phyloP scores from a whole-genome alignment of 2,113 vertebrate species.

The Cryptoleucopteryx plumbea region DNA sequence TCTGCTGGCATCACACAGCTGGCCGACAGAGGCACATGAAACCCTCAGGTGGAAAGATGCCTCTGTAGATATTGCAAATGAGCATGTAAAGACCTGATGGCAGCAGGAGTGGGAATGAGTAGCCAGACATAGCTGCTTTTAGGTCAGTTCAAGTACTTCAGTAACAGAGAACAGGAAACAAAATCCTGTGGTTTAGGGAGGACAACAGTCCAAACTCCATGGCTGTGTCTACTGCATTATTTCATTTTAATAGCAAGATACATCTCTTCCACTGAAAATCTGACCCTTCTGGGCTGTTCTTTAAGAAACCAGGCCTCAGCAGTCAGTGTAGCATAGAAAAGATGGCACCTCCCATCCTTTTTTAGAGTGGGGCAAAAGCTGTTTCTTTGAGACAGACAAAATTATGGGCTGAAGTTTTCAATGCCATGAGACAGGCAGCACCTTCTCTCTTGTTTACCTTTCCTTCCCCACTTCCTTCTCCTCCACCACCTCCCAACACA shows the following conservation, averaged over 20 bases:
- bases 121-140: not conserved
- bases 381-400: not conserved
- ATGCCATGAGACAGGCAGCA: not conserved
- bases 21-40: not conserved
- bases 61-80: not conserved
- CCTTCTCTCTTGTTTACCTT: not conserved
- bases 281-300: not conserved
- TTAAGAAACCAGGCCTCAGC: not conserved
- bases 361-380: not conserved
- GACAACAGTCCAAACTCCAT: not conserved
- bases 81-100: not conserved
- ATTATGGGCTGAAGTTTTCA: not conserved
- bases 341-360: not conserved
- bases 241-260: not conserved
- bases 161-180: not conserved
- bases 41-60: fast-evolving
- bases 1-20: not conserved
- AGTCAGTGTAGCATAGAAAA: not conserved
- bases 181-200: not conserved
- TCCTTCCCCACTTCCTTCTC: not conserved
- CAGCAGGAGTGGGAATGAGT: not conserved
- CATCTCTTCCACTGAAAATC: not conserved
- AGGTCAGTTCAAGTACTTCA: not conserved
- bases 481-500: not conserved
- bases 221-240: not conserved